Percentiles rank a stretch among this genome's conserved stretches.
These are phyloP conservation scores for Caligus rogercresseyi DNA, from an alignment of 1,140 invertebrate species.

Conservation along the genomic window DNA sequence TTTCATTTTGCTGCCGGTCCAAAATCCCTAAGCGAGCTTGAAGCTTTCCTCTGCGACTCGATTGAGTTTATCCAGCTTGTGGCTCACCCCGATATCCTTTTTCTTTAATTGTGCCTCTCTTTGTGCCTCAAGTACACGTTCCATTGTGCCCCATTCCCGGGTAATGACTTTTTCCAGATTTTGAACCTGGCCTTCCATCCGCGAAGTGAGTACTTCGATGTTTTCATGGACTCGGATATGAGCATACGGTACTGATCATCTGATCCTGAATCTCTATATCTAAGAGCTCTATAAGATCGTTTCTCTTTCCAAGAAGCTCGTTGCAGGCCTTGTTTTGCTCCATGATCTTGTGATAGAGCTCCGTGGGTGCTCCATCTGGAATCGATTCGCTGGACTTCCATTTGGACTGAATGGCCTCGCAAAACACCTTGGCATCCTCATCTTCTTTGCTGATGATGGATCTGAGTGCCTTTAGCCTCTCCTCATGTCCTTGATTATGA, in stretches of 20 bases:
- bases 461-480: background rate
- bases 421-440: background rate
- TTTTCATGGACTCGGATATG: slow-evolving; percentile 15
- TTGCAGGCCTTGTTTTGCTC: slow-evolving; percentile 16
- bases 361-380: background rate
- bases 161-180: background rate
- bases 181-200: slow-evolving; percentile 9
- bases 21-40: background rate
- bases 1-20: background rate
- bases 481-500: background rate
- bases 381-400: background rate
- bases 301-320: slow-evolving; percentile 2
- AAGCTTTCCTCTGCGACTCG: background rate
- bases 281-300: slow-evolving; percentile 2
- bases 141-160: background rate
- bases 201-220: background rate
- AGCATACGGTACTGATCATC: slow-evolving; percentile 9
- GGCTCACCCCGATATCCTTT: background rate
- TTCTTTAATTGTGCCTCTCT: background rate
- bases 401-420: background rate
- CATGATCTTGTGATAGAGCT: slow-evolving; percentile 13
- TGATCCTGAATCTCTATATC: slow-evolving; percentile 6
- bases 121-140: background rate
- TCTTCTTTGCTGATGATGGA: background rate
- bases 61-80: background rate